Evolutionary conservation across 2,113 vertebrate genomes (phyloP).

Genomic region (Psittacus erithacus): DNA sequence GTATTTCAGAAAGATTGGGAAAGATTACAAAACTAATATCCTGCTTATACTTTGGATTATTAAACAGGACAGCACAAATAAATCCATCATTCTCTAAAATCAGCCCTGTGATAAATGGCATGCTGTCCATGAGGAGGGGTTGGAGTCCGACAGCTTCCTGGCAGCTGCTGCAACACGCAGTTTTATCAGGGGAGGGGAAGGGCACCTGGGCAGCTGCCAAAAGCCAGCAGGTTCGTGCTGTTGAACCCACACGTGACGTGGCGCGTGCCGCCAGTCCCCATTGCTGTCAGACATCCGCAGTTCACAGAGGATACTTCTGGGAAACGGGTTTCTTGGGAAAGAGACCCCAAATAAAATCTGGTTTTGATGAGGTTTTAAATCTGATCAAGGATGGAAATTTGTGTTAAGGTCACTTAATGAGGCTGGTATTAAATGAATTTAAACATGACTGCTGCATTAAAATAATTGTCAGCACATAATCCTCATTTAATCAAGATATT

Average conservation of each 20-base stretch:
- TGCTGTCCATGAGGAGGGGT: fast-evolving
- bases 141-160: not conserved
- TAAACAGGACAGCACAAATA: not conserved
- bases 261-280: not conserved
- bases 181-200: not conserved
- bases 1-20: not conserved
- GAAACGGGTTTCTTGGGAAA: not conserved
- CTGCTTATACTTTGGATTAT: not conserved
- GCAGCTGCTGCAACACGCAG: not conserved
- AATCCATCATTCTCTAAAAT: not conserved
- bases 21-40: not conserved
- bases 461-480: not conserved
- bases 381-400: not conserved
- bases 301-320: not conserved
- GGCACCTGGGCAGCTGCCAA: not conserved
- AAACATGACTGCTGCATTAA: not conserved
- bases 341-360: not conserved
- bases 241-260: fast-evolving
- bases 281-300: not conserved
- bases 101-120: not conserved
- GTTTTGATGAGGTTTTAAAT: not conserved
- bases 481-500: not conserved
- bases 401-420: not conserved
- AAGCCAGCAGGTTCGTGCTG: not conserved
- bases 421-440: not conserved